Percentiles rank a stretch among this genome's conserved stretches.
Conservation (phyloP, 2,888 invertebrate genomes). For the Helleia helle region DNA sequence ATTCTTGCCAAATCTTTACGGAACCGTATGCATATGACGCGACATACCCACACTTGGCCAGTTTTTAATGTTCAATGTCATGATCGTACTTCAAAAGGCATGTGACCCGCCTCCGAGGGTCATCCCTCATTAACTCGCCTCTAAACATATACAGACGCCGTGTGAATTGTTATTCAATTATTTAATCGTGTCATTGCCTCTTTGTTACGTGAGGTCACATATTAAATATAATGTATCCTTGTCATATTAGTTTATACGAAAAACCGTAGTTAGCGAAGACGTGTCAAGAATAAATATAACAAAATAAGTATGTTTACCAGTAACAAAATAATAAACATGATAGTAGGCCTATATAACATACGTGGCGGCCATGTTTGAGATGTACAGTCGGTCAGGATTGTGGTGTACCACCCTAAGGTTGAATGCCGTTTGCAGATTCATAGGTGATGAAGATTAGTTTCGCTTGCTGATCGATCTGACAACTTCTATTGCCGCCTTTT, state of each 20-base stretch:
- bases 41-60: too few species aligned
- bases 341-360: too few species aligned
- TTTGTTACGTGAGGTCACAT: constrained; percentile 29
- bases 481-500: too few species aligned
- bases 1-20: too few species aligned
- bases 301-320: not conserved
- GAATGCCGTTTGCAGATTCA: too few species aligned
- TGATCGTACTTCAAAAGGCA: constrained; percentile 37
- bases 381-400: too few species aligned
- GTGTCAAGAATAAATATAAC: not conserved
- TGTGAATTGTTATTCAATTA: constrained; percentile 28
- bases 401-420: too few species aligned
- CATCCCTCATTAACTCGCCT: constrained; percentile 27
- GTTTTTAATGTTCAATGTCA: constrained; percentile 43
- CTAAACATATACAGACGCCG: constrained; percentile 22
- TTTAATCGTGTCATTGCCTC: constrained; percentile 23
- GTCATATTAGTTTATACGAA: constrained; percentile 19
- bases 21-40: not conserved
- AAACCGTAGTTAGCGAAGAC: constrained; percentile 7
- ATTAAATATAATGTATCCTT: constrained; percentile 20
- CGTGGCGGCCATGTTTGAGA: too few species aligned
- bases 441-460: too few species aligned
- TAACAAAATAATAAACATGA: too few species aligned
- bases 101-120: constrained; percentile 38
- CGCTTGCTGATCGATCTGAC: too few species aligned